Percentiles rank a stretch among this genome's conserved stretches.
phyloP scores from a whole-genome alignment of 2,113 vertebrate species.

The Rhinolophus ferrumequinum region DNA sequence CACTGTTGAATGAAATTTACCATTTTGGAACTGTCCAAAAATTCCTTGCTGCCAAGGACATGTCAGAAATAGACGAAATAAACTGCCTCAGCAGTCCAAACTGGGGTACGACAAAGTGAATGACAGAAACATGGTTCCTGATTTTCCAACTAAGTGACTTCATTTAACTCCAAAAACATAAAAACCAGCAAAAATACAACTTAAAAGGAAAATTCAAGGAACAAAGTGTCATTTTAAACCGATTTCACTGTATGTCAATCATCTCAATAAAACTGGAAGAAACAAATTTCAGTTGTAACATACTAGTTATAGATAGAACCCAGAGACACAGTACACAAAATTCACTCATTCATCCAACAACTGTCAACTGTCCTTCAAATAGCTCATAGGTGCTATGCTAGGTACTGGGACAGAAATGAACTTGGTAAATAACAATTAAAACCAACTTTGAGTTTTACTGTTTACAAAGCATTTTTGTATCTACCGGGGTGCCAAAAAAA shows the following conservation, averaged over 20 bases:
- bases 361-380: not conserved
- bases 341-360: not conserved
- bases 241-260: not conserved
- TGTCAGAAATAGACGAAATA: constrained; percentile 44
- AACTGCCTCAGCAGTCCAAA: constrained; percentile 27
- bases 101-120: not conserved
- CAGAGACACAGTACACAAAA: not conserved
- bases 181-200: not conserved
- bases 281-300: not conserved
- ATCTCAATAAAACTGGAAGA: not conserved
- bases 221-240: not conserved
- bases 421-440: not conserved
- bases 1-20: constrained; percentile 2
- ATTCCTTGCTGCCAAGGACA: constrained; percentile 16
- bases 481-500: too few species aligned
- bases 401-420: not conserved
- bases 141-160: not conserved
- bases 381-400: not conserved
- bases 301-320: not conserved
- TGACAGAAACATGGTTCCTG: not conserved
- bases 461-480: not conserved
- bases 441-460: not conserved
- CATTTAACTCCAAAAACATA: not conserved
- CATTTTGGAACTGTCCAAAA: constrained; percentile 35
- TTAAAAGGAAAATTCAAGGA: constrained; percentile 7